Conservation (phyloP, 2,113 vertebrate genomes). For the Cyrtonyx montezumae region DNA sequence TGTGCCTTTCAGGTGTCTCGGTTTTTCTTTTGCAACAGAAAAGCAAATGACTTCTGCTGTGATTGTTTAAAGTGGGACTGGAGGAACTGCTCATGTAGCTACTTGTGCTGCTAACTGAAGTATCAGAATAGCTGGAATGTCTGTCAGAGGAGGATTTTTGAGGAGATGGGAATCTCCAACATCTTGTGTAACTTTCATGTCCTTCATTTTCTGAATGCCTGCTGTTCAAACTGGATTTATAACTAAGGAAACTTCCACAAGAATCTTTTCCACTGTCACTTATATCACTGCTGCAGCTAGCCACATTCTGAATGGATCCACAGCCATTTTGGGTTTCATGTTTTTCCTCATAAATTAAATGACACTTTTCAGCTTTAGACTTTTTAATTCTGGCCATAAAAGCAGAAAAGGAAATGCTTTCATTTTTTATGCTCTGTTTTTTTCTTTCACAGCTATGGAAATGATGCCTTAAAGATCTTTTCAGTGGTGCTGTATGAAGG, state of each 20-base stretch:
- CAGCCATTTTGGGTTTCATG: slow-evolving; percentile 33
- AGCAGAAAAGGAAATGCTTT: slow-evolving; percentile 76
- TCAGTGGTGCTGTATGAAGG: slow-evolving; percentile 63
- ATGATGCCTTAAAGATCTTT: slow-evolving; percentile 70
- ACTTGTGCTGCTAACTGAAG: slow-evolving; percentile 29
- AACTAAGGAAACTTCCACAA: slow-evolving; percentile 35
- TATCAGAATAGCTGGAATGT: slow-evolving; percentile 54
- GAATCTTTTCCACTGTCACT: slow-evolving; percentile 55
- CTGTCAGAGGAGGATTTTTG: slow-evolving; percentile 59
- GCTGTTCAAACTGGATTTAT: slow-evolving; percentile 39
- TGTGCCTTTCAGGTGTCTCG: slow-evolving; percentile 66
- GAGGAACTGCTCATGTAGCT: slow-evolving; percentile 33
- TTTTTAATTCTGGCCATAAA: slow-evolving; percentile 72
- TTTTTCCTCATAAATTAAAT: slow-evolving; percentile 54
- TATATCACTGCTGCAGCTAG: slow-evolving; percentile 46
- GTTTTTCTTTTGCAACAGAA: slow-evolving; percentile 64
- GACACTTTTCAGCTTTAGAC: slow-evolving; percentile 46
- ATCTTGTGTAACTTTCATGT: slow-evolving; percentile 34
- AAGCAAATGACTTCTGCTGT: slow-evolving; percentile 27
- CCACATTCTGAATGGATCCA: slow-evolving; percentile 22
- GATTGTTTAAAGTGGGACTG: slow-evolving; percentile 8
- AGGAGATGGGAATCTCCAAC: slow-evolving; percentile 55
- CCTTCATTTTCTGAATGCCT: slow-evolving; percentile 60
- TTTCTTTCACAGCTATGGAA: slow-evolving; percentile 69
- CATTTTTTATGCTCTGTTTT: slow-evolving; percentile 73